A percentile compares a stretch with the other conserved stretches of the same genome.
Evolutionary conservation across 1,140 invertebrate species (phyloP).

Genomic region (Thrips palmi): DNA sequence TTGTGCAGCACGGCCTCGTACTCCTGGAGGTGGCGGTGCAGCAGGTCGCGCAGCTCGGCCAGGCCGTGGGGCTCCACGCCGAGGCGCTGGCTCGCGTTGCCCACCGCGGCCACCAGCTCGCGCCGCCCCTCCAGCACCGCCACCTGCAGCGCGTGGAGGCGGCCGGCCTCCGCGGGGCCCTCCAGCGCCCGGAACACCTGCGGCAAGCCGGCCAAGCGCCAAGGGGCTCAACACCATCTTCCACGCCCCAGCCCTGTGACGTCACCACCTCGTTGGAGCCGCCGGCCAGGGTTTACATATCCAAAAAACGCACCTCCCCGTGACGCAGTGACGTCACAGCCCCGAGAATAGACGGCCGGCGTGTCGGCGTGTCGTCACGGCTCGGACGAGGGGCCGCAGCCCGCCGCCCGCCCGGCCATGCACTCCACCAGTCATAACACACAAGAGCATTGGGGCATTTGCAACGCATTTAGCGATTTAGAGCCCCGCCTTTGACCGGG

Average conservation of each 20-base stretch:
- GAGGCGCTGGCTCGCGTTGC: constrained; percentile 30
- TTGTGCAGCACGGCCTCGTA: constrained; percentile 26
- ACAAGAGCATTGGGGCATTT: no score
- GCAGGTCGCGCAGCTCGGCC: background rate
- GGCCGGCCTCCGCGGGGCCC: constrained; percentile 44
- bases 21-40: constrained; percentile 4
- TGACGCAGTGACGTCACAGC: background rate
- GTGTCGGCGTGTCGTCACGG: no score
- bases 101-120: constrained; percentile 28
- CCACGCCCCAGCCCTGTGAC: background rate
- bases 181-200: constrained; percentile 56
- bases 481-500: no score
- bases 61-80: background rate
- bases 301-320: constrained; percentile 1
- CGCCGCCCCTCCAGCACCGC: constrained; percentile 27
- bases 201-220: constrained; percentile 11
- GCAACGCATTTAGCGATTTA: no score
- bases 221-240: constrained; percentile 1
- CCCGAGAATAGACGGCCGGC: no score
- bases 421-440: no score
- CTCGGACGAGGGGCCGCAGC: no score
- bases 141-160: constrained; percentile 31
- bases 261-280: no score
- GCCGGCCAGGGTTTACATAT: constrained; percentile 1
- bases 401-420: no score